These are phyloP conservation scores for Blennius ocellaris DNA, from an alignment of 2,113 vertebrate genomes.

Conservation along the genomic window DNA sequence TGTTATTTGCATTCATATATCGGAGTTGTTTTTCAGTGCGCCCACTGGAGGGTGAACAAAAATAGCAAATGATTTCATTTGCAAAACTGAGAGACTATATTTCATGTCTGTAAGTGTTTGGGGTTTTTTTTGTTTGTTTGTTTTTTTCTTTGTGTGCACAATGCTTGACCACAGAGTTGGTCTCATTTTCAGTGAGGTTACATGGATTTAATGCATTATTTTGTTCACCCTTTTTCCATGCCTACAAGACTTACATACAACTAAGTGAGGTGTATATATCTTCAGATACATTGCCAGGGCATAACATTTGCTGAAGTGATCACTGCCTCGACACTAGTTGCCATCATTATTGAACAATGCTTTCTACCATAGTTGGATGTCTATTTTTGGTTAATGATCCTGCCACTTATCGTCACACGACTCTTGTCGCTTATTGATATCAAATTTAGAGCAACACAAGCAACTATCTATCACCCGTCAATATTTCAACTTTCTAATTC, in stretches of 20 bases:
- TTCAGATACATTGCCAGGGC: constrained; percentile 28
- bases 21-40: constrained; percentile 57
- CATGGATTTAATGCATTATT: too few species aligned
- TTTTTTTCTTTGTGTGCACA: constrained; percentile 7
- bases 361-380: constrained; percentile 28
- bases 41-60: constrained; percentile 45
- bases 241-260: not conserved
- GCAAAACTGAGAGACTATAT: constrained; percentile 47
- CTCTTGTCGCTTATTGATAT: constrained; percentile 29
- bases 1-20: constrained; percentile 74
- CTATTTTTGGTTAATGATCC: constrained; percentile 58
- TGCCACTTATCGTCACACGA: constrained; percentile 47
- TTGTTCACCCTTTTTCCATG: not conserved
- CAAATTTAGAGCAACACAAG: constrained; percentile 34
- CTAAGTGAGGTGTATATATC: constrained; percentile 19
- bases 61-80: constrained; percentile 70
- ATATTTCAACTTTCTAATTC: constrained; percentile 44
- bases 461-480: constrained; percentile 42
- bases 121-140: not conserved
- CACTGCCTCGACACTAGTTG: constrained; percentile 27
- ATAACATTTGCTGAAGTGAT: constrained; percentile 42
- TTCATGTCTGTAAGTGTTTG: constrained; percentile 29
- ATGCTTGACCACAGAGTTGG: constrained; percentile 23
- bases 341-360: constrained; percentile 55
- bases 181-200: not conserved